phyloP scores from a whole-genome alignment of 2,113 vertebrate genomes.

The Triplophysa rosa region DNA sequence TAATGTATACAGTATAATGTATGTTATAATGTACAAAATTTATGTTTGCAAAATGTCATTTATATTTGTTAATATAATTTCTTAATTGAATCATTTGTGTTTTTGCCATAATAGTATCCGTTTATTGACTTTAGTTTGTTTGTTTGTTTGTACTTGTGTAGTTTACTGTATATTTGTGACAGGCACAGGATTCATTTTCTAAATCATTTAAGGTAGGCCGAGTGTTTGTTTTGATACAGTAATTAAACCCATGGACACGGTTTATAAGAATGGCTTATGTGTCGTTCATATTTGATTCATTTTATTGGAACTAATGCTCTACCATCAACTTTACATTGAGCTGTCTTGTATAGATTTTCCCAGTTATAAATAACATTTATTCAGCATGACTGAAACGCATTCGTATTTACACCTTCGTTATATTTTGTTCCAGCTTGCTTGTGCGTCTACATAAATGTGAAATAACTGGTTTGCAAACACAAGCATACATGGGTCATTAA shows the following conservation, averaged over 20 bases:
- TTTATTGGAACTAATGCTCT: neutral
- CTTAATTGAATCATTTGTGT: neutral
- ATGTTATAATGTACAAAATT: neutral
- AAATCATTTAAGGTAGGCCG: neutral
- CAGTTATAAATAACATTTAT: slow-evolving; percentile 23
- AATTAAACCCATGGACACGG: no score
- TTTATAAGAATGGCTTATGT: no score
- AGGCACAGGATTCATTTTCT: neutral
- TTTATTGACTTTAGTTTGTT: neutral
- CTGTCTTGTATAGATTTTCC: neutral
- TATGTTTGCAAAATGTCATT: neutral
- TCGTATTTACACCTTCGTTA: neutral
- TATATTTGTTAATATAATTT: neutral
- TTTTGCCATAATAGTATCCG: no score
- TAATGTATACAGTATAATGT: no score
- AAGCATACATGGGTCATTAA: neutral
- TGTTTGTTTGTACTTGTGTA: neutral
- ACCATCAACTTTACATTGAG: neutral
- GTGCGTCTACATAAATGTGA: neutral
- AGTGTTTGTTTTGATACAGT: neutral
- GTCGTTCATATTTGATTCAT: slow-evolving; percentile 2
- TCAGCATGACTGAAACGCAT: neutral
- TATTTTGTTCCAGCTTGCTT: neutral
- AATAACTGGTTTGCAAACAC: neutral
- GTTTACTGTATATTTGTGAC: neutral